Evolutionary conservation across 2,113 vertebrate species (phyloP).

Genomic region (Ailurus styani): DNA sequence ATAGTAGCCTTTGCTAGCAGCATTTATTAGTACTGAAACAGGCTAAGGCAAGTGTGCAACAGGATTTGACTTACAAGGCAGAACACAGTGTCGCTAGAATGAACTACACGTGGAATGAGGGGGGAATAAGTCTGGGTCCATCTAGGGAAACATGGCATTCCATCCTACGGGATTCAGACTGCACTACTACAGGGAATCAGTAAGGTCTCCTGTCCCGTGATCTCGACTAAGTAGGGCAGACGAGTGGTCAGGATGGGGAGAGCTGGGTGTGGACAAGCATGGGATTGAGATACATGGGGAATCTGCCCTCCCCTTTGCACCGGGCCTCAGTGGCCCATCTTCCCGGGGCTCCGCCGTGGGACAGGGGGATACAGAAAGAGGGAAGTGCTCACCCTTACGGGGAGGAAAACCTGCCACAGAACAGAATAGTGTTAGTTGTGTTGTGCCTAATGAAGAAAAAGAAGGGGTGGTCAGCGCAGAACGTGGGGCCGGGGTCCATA

Average conservation of each 20-base stretch:
- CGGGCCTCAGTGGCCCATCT: not conserved
- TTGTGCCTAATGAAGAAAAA: constrained; percentile 85
- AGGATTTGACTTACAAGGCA: not conserved
- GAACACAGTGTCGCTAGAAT: too few species aligned
- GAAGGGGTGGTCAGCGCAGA: constrained; percentile 82
- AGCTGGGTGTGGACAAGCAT: not conserved
- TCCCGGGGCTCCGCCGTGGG: not conserved
- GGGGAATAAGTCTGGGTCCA: not conserved
- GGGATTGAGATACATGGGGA: too few species aligned
- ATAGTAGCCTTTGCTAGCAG: too few species aligned
- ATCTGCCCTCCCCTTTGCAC: not conserved
- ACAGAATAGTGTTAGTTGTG: constrained; percentile 70
- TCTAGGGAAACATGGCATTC: accelerated
- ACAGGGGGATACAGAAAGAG: not conserved
- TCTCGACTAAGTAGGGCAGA: accelerated
- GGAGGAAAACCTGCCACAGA: constrained; percentile 81
- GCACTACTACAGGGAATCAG: not conserved
- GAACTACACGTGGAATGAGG: too few species aligned
- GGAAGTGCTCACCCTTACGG: constrained; percentile 52
- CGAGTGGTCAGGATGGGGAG: too few species aligned
- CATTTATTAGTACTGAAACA: not conserved
- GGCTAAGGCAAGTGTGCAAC: not conserved
- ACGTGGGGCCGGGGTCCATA: not conserved
- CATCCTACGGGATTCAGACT: not conserved
- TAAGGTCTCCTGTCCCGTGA: too few species aligned